phyloP scores from a whole-genome alignment of 2,113 vertebrate genomes.

The Python bivittatus region DNA sequence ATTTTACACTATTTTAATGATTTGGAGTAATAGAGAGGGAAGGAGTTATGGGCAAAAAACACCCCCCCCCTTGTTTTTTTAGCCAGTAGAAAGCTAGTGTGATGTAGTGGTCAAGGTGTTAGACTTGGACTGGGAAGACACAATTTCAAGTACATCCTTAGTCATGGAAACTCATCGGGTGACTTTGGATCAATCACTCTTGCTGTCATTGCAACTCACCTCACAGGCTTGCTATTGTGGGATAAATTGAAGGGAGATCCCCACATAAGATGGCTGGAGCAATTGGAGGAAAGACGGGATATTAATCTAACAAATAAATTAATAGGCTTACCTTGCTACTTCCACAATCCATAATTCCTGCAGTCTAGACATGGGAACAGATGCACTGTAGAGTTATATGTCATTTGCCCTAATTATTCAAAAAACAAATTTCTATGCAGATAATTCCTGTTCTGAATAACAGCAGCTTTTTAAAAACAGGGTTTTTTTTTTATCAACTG shows the following conservation, averaged over 20 bases:
- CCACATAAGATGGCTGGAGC: background rate
- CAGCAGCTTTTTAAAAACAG: slow-evolving; percentile 85
- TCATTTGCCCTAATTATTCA: slow-evolving; percentile 94
- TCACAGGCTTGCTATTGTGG: background rate
- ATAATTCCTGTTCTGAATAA: slow-evolving; percentile 94
- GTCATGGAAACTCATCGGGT: too few species aligned
- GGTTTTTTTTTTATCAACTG: slow-evolving; percentile 70
- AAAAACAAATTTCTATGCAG: slow-evolving; percentile 95
- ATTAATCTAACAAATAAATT: slow-evolving; percentile 70
- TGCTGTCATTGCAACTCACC: background rate
- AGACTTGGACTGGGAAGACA: too few species aligned
- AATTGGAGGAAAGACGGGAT: slow-evolving; percentile 55
- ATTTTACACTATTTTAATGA: slow-evolving; percentile 69
- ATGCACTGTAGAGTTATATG: slow-evolving; percentile 83
- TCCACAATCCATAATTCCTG: slow-evolving; percentile 72
- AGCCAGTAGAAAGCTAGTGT: too few species aligned
- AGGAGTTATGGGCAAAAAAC: slow-evolving; percentile 61
- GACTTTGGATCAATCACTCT: too few species aligned
- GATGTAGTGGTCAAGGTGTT: too few species aligned
- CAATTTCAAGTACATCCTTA: too few species aligned
- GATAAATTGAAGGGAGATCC: background rate
- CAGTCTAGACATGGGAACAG: slow-evolving; percentile 84
- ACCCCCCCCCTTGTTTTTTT: too few species aligned
- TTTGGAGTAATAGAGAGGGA: slow-evolving; percentile 70
- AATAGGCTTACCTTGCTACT: slow-evolving; percentile 62